Evolutionary conservation across 2,888 invertebrate genomes (phyloP).

Genomic region (Heliconius ethilla): DNA sequence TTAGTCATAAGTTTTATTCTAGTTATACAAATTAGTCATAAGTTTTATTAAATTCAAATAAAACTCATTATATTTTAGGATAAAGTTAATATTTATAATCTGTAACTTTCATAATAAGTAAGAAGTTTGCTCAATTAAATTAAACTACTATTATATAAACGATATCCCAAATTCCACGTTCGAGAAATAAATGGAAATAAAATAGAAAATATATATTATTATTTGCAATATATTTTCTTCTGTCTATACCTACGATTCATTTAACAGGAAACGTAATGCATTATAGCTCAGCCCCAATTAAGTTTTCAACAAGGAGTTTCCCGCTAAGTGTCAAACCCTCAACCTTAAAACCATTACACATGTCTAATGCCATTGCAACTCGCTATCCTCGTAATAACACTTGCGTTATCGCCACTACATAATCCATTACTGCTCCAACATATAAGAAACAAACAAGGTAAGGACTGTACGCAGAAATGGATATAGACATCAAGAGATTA

Average conservation of each 20-base stretch:
- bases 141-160: too few species aligned
- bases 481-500: slow-evolving; percentile 46
- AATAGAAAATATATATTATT: neutral
- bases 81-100: neutral
- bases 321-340: slow-evolving; percentile 47
- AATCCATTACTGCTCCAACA: slow-evolving; percentile 45
- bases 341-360: slow-evolving; percentile 49
- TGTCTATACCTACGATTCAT: slow-evolving; percentile 23
- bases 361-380: slow-evolving; percentile 52
- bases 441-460: slow-evolving; percentile 42
- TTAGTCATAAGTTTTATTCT: too few species aligned
- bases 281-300: slow-evolving; percentile 45
- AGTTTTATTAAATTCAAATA: neutral
- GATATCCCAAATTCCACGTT: neutral
- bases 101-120: neutral
- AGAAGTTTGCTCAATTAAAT: too few species aligned
- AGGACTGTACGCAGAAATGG: slow-evolving; percentile 39
- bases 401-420: slow-evolving; percentile 40
- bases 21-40: neutral
- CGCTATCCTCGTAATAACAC: slow-evolving; percentile 37
- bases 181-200: too few species aligned
- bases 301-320: slow-evolving; percentile 45
- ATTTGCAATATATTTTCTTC: neutral
- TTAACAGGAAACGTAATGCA: slow-evolving; percentile 35
- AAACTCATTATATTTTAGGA: neutral